Percentiles rank a stretch among this genome's conserved stretches.
Evolutionary conservation across 2,113 vertebrate species (phyloP).

Genomic region (Seriola quinqueradiata): DNA sequence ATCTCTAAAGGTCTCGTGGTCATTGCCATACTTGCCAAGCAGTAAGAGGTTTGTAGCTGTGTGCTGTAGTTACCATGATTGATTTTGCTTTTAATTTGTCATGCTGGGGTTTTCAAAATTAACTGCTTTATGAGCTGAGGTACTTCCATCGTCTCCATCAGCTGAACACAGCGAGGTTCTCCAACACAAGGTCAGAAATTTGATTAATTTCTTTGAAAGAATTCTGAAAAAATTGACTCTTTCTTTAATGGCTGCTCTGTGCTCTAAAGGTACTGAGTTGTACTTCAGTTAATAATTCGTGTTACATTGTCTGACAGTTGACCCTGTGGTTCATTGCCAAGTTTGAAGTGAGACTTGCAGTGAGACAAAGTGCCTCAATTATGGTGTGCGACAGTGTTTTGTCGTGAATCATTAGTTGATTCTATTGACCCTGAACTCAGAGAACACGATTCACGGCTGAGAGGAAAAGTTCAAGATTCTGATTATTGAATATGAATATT

Average conservation of each 20-base stretch:
- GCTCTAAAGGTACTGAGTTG: background rate
- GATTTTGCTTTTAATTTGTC: slow-evolving; percentile 34
- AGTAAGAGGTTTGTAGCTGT: slow-evolving; percentile 13
- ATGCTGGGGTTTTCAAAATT: slow-evolving; percentile 12
- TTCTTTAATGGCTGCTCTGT: slow-evolving; percentile 12
- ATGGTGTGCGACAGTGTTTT: background rate
- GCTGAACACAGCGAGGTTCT: slow-evolving; percentile 10
- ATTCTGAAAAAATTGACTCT: slow-evolving; percentile 15
- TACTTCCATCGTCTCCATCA: slow-evolving; percentile 33
- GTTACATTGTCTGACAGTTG: slow-evolving; percentile 14
- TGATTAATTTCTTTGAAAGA: slow-evolving; percentile 46
- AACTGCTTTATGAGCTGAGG: slow-evolving; percentile 35
- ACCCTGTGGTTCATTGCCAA: slow-evolving; percentile 34
- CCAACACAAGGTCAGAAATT: slow-evolving; percentile 39
- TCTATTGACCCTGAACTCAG: slow-evolving; percentile 5
- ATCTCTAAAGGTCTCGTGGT: slow-evolving; percentile 36
- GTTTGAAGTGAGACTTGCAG: slow-evolving; percentile 6
- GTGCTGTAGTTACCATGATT: background rate
- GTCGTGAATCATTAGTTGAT: slow-evolving; percentile 8
- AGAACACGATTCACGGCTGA: background rate
- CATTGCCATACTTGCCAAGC: slow-evolving; percentile 47
- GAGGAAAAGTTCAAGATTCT: slow-evolving; percentile 4
- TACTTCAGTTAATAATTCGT: slow-evolving; percentile 6
- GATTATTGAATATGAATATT: background rate
- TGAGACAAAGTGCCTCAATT: background rate